These are phyloP conservation scores for Aspidapion aeneum DNA, from an alignment of 2,888 invertebrate species.

Conservation along the genomic window DNA sequence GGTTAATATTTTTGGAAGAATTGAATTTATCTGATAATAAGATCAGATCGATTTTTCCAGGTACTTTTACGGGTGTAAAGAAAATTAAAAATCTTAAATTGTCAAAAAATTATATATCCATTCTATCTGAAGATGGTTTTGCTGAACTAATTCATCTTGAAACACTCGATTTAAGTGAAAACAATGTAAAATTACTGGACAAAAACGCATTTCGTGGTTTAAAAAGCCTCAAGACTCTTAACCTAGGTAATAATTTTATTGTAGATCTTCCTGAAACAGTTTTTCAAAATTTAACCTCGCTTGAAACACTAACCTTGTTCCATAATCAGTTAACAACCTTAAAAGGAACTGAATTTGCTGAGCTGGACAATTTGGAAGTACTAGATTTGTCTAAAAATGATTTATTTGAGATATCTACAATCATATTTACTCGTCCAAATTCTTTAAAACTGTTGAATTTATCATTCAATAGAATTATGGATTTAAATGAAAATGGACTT, in stretches of 20 bases:
- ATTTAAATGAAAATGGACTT: slow-evolving; percentile 21
- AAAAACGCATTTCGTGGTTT: slow-evolving; percentile 30
- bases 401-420: slow-evolving; percentile 21
- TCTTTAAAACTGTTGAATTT: slow-evolving; percentile 36
- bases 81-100: slow-evolving; percentile 41
- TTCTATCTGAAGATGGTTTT: slow-evolving; percentile 40
- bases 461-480: slow-evolving; percentile 36
- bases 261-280: slow-evolving; percentile 32
- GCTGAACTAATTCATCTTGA: slow-evolving; percentile 38
- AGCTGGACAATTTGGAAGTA: slow-evolving; percentile 33
- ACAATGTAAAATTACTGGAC: slow-evolving; percentile 33
- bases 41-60: slow-evolving; percentile 38
- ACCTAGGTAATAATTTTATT: slow-evolving; percentile 39
- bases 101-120: slow-evolving; percentile 38
- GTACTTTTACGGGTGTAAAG: slow-evolving; percentile 42
- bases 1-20: slow-evolving; percentile 41
- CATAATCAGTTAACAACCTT: slow-evolving; percentile 32
- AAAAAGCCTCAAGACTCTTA: slow-evolving; percentile 31
- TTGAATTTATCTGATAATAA: slow-evolving; percentile 38
- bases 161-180: slow-evolving; percentile 38
- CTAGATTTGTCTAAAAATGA: slow-evolving; percentile 38
- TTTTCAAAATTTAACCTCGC: slow-evolving; percentile 34
- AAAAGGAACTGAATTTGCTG: slow-evolving; percentile 34
- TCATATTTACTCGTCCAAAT: slow-evolving; percentile 27
- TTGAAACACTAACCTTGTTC: slow-evolving; percentile 36